These are phyloP conservation scores for Phycodurus eques DNA, from an alignment of 2,113 vertebrate species.

Conservation along the genomic window DNA sequence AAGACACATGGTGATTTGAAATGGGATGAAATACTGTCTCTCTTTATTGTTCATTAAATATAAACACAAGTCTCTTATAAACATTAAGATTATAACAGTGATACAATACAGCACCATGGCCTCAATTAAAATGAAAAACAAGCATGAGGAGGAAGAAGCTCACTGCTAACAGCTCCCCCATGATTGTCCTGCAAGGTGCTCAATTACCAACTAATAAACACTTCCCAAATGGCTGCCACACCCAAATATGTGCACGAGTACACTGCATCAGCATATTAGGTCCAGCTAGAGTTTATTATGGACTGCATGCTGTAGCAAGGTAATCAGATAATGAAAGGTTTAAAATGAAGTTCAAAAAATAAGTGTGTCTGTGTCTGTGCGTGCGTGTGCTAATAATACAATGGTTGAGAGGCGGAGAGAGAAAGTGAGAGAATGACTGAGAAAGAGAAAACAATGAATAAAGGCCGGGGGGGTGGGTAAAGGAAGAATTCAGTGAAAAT, in stretches of 20 bases:
- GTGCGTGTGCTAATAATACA: slow-evolving; percentile 24
- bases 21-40: too few species aligned
- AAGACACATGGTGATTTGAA: too few species aligned
- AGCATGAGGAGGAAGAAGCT: not conserved
- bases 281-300: slow-evolving; percentile 29
- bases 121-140: not conserved
- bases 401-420: not conserved
- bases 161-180: slow-evolving; percentile 1
- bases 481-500: not conserved
- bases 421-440: not conserved
- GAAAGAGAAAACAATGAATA: slow-evolving; percentile 5
- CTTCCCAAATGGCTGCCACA: slow-evolving; percentile 6
- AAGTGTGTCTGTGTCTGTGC: slow-evolving; percentile 7
- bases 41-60: too few species aligned
- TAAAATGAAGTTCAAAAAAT: slow-evolving; percentile 44
- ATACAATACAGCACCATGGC: not conserved
- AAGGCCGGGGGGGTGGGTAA: not conserved
- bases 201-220: slow-evolving; percentile 26
- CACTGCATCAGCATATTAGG: not conserved
- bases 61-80: not conserved
- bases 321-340: slow-evolving; percentile 46
- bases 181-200: slow-evolving; percentile 11
- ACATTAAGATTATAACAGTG: too few species aligned
- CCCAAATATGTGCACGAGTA: slow-evolving; percentile 7
- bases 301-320: slow-evolving; percentile 43